phyloP scores from a whole-genome alignment of 2,113 vertebrate genomes.

The Ictalurus furcatus region DNA sequence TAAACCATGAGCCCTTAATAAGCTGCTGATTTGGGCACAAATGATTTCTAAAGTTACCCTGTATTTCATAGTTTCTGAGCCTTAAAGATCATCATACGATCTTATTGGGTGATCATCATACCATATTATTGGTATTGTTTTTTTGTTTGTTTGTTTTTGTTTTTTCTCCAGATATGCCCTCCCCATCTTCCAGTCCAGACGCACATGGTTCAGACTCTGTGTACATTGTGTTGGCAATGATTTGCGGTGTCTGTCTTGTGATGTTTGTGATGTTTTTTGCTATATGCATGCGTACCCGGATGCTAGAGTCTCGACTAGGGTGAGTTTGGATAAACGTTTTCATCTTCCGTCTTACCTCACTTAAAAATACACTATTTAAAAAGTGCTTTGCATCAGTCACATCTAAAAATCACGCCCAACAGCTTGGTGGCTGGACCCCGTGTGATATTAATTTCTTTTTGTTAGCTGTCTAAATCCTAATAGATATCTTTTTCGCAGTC shows the following conservation, averaged over 20 bases:
- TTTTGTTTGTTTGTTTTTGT: not conserved
- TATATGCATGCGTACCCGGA: constrained; percentile 73
- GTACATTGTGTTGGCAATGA: constrained; percentile 75
- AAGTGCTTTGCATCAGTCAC: not conserved
- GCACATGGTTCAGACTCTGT: constrained; percentile 66
- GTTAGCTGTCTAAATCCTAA: not conserved
- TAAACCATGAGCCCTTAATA: not conserved
- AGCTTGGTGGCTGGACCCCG: not conserved
- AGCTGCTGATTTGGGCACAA: not conserved
- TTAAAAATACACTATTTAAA: not conserved
- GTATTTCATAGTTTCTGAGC: not conserved
- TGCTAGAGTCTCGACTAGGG: constrained; percentile 78
- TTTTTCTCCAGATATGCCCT: constrained; percentile 37
- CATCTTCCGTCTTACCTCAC: not conserved
- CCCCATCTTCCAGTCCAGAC: constrained; percentile 78
- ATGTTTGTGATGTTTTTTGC: constrained; percentile 75
- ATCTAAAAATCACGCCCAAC: not conserved
- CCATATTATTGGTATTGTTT: no score
- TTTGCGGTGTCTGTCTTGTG: constrained; percentile 73
- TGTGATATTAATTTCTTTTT: not conserved
- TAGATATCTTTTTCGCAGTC: not conserved
- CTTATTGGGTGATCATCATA: not conserved
- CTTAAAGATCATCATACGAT: not conserved
- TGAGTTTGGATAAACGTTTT: constrained; percentile 61
- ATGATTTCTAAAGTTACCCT: not conserved